A percentile compares a stretch with the other conserved stretches of the same genome.
Conservation (phyloP, 2,113 vertebrate species). For the Perccottus glenii region DNA sequence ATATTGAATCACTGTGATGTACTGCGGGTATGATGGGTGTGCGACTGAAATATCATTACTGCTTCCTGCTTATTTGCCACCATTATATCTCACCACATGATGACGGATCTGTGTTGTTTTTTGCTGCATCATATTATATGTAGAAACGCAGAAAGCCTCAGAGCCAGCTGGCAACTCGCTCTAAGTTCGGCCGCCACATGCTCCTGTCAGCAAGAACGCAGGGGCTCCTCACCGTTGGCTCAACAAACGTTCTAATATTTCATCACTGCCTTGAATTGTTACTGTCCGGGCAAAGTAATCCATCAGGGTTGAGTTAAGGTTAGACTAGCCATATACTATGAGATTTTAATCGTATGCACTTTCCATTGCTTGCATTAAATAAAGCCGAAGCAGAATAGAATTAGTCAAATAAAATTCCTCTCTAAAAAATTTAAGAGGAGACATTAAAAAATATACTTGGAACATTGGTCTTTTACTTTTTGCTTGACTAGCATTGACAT, state of each 20-base stretch:
- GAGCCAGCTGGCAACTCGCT: constrained; percentile 46
- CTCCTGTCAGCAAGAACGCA: constrained; percentile 49
- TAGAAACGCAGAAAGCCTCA: constrained; percentile 13
- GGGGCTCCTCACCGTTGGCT: constrained; percentile 8
- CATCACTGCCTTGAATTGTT: constrained; percentile 14
- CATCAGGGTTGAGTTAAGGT: too few species aligned
- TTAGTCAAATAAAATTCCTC: too few species aligned
- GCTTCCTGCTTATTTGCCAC: background rate
- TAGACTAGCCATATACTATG: too few species aligned
- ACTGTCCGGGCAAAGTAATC: background rate
- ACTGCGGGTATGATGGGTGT: too few species aligned
- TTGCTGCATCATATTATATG: constrained; percentile 57
- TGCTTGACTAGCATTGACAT: background rate
- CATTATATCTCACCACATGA: constrained; percentile 1
- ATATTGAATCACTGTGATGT: constrained; percentile 5
- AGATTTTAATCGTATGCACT: too few species aligned
- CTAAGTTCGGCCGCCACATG: constrained; percentile 18
- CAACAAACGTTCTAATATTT: constrained; percentile 21
- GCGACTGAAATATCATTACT: background rate
- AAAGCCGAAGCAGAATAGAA: too few species aligned
- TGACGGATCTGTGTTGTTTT: too few species aligned
- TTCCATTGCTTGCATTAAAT: too few species aligned
- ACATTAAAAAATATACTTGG: background rate
- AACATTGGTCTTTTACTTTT: background rate
- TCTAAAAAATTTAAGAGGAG: background rate